A percentile compares a stretch with the other conserved stretches of the same genome.
These are phyloP conservation scores for Anomalospiza imberbis DNA, from an alignment of 2,797 vertebrate species.

Conservation along the genomic window DNA sequence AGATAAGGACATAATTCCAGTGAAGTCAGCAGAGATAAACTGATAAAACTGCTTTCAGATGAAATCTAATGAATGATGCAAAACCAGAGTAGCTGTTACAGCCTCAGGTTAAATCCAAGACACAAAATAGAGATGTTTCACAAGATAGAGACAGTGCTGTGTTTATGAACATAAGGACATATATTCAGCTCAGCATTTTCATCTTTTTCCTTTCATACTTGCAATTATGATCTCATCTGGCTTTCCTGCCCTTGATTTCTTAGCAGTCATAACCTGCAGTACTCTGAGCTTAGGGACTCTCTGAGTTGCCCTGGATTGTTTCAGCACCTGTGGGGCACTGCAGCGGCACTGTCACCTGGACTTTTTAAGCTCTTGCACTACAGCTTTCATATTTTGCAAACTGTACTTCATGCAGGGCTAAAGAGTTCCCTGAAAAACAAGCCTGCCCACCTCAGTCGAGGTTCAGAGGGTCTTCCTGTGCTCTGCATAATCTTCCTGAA, in stretches of 20 bases:
- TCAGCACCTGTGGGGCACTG: neutral
- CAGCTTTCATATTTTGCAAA: neutral
- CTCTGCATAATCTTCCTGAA: neutral
- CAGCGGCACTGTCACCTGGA: neutral
- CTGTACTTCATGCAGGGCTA: neutral
- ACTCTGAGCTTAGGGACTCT: neutral
- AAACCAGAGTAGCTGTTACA: neutral
- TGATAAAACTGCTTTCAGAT: neutral
- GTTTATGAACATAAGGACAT: neutral
- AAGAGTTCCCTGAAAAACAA: neutral
- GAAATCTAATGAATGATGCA: neutral
- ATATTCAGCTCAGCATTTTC: neutral
- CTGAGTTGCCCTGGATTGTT: neutral
- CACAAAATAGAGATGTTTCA: neutral
- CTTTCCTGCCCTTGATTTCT: neutral
- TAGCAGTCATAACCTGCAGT: neutral
- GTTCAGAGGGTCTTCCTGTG: neutral
- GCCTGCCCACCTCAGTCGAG: neutral
- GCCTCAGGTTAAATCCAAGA: slow-evolving; percentile 13
- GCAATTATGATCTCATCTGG: neutral
- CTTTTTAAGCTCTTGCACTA: neutral
- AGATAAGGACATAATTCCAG: neutral
- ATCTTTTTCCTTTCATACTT: neutral
- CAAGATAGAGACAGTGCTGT: neutral
- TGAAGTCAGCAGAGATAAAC: slow-evolving; percentile 5